A percentile compares a stretch with the other conserved stretches of the same genome.
phyloP scores from a whole-genome alignment of 2,113 vertebrate genomes.

The Pseudorasbora parva region DNA sequence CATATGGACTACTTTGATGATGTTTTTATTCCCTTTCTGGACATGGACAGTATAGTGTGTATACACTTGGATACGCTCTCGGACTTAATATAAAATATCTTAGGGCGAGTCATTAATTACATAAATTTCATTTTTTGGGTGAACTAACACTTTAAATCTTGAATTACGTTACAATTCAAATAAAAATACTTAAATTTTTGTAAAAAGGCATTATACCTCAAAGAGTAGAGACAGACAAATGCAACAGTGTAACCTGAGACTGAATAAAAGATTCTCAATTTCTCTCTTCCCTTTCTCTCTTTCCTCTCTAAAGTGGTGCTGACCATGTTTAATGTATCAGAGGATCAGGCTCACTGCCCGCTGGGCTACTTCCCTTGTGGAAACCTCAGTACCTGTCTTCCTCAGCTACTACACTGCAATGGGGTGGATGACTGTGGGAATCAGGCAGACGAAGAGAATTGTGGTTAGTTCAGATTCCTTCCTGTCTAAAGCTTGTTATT shows the following conservation, averaged over 20 bases:
- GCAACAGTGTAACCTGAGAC: not conserved
- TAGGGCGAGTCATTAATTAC: too few relatives aligned
- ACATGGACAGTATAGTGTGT: too few relatives aligned
- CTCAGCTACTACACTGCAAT: slow-evolving; percentile 91
- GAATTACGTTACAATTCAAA: not conserved
- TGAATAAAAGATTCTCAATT: not conserved
- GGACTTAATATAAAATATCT: too few relatives aligned
- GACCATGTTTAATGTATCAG: slow-evolving; percentile 70
- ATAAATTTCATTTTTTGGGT: too few relatives aligned
- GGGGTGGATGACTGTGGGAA: slow-evolving; percentile 94
- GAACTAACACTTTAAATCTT: too few relatives aligned
- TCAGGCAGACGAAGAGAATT: slow-evolving; percentile 89
- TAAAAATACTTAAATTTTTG: not conserved
- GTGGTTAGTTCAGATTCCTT: slow-evolving; percentile 78
- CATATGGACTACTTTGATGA: too few relatives aligned
- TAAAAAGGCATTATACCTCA: not conserved
- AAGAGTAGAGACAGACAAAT: not conserved
- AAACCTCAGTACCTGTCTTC: slow-evolving; percentile 87
- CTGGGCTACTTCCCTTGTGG: slow-evolving; percentile 95
- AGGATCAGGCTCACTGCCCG: slow-evolving; percentile 76
- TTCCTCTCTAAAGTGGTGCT: slow-evolving; percentile 63
- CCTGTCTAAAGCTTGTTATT: not conserved
- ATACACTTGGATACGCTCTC: too few relatives aligned
- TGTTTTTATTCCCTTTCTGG: too few relatives aligned
- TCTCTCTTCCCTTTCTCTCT: not conserved